Evolutionary conservation across 1,140 invertebrate genomes (phyloP).

Genomic region (Caenorhabditis tropicalis): DNA sequence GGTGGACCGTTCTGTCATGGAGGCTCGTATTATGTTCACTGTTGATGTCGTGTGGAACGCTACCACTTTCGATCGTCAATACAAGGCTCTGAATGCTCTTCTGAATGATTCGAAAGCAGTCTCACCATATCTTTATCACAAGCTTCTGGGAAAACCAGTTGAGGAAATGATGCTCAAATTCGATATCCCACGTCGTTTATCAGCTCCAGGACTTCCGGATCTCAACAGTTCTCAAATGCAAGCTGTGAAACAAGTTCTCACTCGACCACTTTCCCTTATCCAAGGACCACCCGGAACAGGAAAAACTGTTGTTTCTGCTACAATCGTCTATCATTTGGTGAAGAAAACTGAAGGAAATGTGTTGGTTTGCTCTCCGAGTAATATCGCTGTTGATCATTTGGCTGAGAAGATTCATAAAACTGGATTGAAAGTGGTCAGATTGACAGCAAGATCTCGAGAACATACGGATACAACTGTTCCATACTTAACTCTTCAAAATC

Average conservation of each 20-base stretch:
- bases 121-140: constrained; percentile 95
- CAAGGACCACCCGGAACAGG: constrained; percentile 77
- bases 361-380: constrained; percentile 96
- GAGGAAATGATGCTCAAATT: constrained; percentile 84
- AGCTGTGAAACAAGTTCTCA: constrained; percentile 97
- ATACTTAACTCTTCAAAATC: constrained; percentile 94
- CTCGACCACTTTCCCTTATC: constrained; percentile 93
- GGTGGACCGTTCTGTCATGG: not conserved
- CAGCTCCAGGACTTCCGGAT: constrained; percentile 94
- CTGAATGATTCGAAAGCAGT: constrained; percentile 82
- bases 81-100: constrained; percentile 25
- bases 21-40: constrained; percentile 1
- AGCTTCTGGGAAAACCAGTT: constrained; percentile 92
- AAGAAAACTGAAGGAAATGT: constrained; percentile 90
- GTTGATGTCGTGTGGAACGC: constrained; percentile 91
- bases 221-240: constrained; percentile 93
- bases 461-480: constrained; percentile 97
- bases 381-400: constrained; percentile 97
- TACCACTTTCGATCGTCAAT: constrained; percentile 92
- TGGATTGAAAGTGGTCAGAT: constrained; percentile 87
- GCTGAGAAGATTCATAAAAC: constrained; percentile 98
- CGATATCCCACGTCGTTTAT: constrained; percentile 86
- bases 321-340: constrained; percentile 96
- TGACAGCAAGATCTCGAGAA: constrained; percentile 97
- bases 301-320: constrained; percentile 94